These are phyloP conservation scores for Gadus macrocephalus DNA, from an alignment of 2,113 vertebrate genomes.

Conservation along the genomic window DNA sequence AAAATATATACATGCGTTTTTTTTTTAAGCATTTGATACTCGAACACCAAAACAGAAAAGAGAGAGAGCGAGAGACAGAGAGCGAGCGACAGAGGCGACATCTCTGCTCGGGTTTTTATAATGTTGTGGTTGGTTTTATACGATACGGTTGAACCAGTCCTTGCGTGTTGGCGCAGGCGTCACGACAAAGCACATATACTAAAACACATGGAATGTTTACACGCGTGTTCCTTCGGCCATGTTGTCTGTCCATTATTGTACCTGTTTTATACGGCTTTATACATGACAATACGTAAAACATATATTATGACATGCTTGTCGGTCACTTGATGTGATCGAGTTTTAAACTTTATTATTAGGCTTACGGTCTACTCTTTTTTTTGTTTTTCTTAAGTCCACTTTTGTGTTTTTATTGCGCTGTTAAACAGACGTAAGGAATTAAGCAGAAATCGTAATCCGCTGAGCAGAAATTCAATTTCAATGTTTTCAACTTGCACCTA, in stretches of 20 bases:
- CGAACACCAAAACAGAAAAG: conserved; percentile 37
- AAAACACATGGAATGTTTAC: conserved; percentile 82
- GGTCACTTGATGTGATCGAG: conserved; percentile 88
- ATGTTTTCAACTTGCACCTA: conserved; percentile 50
- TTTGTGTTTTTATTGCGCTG: conserved; percentile 38
- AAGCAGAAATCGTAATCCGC: conserved; percentile 44
- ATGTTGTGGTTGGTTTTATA: conserved; percentile 43
- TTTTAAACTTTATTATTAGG: conserved; percentile 65
- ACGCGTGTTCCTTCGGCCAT: conserved; percentile 75
- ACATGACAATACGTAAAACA: conserved; percentile 66
- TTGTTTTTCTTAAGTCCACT: conserved; percentile 2
- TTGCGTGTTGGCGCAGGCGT: conserved; percentile 86
- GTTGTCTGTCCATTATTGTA: conserved; percentile 83
- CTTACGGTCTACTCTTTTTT: conserved; percentile 26
- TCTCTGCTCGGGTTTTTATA: conserved; percentile 24
- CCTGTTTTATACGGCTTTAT: conserved; percentile 90
- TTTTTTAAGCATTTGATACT: conserved; percentile 51
- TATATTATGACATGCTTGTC: conserved; percentile 74
- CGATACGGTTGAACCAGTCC: conserved; percentile 66
- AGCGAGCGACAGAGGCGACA: neutral
- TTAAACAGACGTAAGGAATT: conserved; percentile 59
- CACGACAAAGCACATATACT: conserved; percentile 84
- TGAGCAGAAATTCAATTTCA: conserved; percentile 55
- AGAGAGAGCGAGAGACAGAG: neutral
- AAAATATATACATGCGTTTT: conserved; percentile 56